These are phyloP conservation scores for Perccottus glenii DNA, from an alignment of 2,113 vertebrate species.

Conservation along the genomic window DNA sequence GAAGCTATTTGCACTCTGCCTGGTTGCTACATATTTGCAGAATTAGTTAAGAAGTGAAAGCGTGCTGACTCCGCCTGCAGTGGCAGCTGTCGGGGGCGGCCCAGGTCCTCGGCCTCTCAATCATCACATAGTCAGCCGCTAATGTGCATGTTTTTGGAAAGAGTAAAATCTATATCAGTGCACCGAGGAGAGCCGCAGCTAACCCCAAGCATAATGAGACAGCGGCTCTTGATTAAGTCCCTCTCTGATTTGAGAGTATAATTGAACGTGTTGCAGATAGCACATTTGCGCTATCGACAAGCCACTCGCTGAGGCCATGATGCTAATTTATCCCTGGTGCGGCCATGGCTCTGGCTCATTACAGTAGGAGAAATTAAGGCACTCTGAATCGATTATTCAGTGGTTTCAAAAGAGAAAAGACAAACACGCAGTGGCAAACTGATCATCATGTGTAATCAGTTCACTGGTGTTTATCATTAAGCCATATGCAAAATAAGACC, in stretches of 20 bases:
- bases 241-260: conserved; percentile 70
- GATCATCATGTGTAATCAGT: conserved; percentile 45
- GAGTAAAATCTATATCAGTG: conserved; percentile 16
- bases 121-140: conserved; percentile 23
- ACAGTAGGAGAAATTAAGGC: conserved; percentile 37
- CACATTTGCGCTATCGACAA: conserved; percentile 58
- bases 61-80: conserved; percentile 12
- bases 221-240: conserved; percentile 68
- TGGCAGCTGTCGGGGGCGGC: conserved; percentile 15
- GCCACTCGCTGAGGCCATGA: conserved; percentile 44
- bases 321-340: conserved; percentile 57
- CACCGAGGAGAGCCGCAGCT: conserved; percentile 38
- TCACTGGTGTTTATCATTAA: conserved; percentile 19
- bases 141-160: conserved; percentile 32
- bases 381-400: conserved; percentile 55
- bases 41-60: neutral
- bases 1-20: too few species aligned
- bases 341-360: conserved; percentile 43
- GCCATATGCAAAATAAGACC: conserved; percentile 20
- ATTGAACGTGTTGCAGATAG: conserved; percentile 71
- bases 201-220: conserved; percentile 58
- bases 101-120: conserved; percentile 6
- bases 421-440: conserved; percentile 8
- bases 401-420: conserved; percentile 17
- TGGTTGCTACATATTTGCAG: too few species aligned